Conservation (phyloP, 2,888 invertebrate species). For the Lithosia quadra region DNA sequence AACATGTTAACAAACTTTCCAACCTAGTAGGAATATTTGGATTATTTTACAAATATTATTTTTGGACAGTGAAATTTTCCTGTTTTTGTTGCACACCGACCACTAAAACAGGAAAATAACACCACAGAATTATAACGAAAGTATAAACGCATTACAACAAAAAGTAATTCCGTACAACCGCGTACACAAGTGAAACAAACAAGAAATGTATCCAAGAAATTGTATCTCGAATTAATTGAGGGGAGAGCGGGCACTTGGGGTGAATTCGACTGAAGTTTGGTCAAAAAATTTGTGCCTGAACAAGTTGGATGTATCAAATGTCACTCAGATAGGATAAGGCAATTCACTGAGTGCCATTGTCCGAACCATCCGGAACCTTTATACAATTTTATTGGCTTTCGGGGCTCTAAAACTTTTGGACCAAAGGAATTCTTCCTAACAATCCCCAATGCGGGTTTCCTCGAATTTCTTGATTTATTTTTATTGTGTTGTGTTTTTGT, state of each 20-base stretch:
- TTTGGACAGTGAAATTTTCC: neutral
- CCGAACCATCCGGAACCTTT: constrained; percentile 52
- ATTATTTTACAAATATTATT: neutral
- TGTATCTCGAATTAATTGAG: constrained; percentile 47
- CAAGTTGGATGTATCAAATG: constrained; percentile 51
- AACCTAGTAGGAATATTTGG: no score
- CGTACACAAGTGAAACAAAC: constrained; percentile 31
- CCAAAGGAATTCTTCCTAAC: constrained; percentile 62
- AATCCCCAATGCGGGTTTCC: constrained; percentile 52
- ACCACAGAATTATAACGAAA: constrained; percentile 13
- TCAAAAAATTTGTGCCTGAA: constrained; percentile 35
- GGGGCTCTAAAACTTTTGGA: constrained; percentile 60
- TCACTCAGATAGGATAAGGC: constrained; percentile 50
- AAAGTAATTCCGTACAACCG: constrained; percentile 20
- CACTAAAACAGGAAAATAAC: constrained; percentile 6
- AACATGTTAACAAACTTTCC: no score
- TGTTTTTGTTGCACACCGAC: no score
- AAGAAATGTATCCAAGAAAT: constrained; percentile 41
- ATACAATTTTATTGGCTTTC: constrained; percentile 64
- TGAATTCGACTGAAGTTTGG: constrained; percentile 39
- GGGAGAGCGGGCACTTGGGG: constrained; percentile 34
- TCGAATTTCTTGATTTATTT: constrained; percentile 60
- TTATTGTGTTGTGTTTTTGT: constrained; percentile 50
- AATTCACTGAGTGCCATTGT: constrained; percentile 59
- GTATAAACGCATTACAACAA: constrained; percentile 19